phyloP scores from a whole-genome alignment of 2,113 vertebrate genomes.

The Hippocampus zosterae region DNA sequence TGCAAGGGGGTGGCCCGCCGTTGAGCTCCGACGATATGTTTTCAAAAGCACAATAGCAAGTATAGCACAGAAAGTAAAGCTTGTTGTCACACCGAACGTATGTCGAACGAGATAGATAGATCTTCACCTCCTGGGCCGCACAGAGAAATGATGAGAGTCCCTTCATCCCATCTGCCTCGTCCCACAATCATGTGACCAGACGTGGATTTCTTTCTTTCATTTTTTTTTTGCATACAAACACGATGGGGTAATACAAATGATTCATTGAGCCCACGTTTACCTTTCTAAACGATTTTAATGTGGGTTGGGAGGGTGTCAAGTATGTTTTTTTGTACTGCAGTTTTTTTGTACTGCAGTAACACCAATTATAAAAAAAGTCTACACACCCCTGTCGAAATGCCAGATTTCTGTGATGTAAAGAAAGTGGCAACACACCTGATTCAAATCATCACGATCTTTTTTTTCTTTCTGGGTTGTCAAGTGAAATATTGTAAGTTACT shows the following conservation, averaged over 20 bases:
- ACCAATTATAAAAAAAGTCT: background rate
- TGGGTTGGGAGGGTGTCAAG: too few relatives aligned
- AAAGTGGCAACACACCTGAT: too few relatives aligned
- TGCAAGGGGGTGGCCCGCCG: background rate
- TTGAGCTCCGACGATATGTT: background rate
- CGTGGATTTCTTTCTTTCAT: background rate
- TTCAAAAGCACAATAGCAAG: background rate
- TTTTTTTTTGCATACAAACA: background rate
- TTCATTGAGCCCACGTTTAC: background rate
- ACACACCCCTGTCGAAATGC: background rate
- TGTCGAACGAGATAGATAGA: constrained; percentile 17
- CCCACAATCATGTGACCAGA: constrained; percentile 61
- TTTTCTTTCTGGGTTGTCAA: too few relatives aligned
- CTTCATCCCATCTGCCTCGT: constrained; percentile 57
- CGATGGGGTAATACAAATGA: background rate
- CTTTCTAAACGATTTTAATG: background rate
- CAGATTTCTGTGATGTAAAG: too few relatives aligned
- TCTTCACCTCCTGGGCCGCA: constrained; percentile 16
- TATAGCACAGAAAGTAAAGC: too few relatives aligned
- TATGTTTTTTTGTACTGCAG: background rate
- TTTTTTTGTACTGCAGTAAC: background rate
- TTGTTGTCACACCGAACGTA: constrained; percentile 24
- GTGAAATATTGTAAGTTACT: too few relatives aligned
- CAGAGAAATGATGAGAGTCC: background rate
- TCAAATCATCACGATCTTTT: too few relatives aligned